Base-by-base conservation (phyloP, 2,797 vertebrate species). In the Rhinophrynus dorsalis region DNA sequence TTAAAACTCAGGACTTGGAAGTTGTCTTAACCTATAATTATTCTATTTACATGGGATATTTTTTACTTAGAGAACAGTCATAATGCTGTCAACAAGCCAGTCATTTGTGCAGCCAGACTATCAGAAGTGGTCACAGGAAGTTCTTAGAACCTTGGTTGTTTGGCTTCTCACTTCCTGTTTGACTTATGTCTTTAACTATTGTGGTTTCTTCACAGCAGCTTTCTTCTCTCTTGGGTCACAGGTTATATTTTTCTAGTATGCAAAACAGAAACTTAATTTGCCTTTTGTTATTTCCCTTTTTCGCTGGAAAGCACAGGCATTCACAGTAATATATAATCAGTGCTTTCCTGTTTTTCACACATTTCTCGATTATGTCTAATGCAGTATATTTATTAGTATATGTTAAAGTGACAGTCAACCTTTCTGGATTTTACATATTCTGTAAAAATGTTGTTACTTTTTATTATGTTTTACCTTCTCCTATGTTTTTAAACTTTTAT, bases 241-340 rank as follows among this genome's bases (percentile, higher is more conserved):
- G 78, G 79, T 78, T 77, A 82, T 86, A 84, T 90, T 91, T 88
- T 90, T 88, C 80, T 87, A 83, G 79, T 45, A 83, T 83, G 88
- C 87, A 85, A 91, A 83, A 63, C 12, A 59, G 50, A 79, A 69
- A 54, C 82, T 86, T 82, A 80, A 85, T 85, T 88, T 86, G 81
- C 76, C 81, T 81, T 86, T 82, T 87, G 85, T 86, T 86, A 85
- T 88, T 91, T 91, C 86, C 89, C 80, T 54, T 89, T 87, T 85
- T 68, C 70, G 77, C 86, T 68, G 78, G 78, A 74, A 33, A 74
- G 59, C 74, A 86, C 86, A 82, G 84, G 83, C 82, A 87, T 85
- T 78, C 75, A 73, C 69, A 59, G 76, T 66, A 68, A 79, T 81
- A 83, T 84, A 77, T 85, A 86, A 85, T 84, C 77, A 79, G 82